These are phyloP conservation scores for Albula goreensis DNA, from an alignment of 2,113 vertebrate species.

Conservation along the genomic window DNA sequence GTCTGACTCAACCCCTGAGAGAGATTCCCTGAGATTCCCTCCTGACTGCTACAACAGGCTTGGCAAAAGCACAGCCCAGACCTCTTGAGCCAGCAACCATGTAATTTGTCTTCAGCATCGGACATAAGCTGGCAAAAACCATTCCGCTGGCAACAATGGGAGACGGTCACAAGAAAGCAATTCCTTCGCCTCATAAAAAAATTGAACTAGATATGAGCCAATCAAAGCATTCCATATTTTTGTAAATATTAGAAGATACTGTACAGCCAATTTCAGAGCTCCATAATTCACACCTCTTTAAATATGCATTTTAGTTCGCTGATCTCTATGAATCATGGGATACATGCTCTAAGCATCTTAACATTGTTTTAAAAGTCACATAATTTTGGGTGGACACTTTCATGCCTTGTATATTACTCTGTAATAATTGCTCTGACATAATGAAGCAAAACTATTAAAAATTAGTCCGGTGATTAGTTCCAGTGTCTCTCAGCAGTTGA, in stretches of 20 bases:
- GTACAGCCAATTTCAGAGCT: background rate
- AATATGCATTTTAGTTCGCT: background rate
- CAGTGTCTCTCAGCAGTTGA: background rate
- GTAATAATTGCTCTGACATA: background rate
- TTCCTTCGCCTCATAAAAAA: background rate
- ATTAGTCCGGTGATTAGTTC: background rate
- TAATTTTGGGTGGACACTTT: background rate
- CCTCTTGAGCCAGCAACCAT: constrained; percentile 8
- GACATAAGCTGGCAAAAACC: constrained; percentile 30
- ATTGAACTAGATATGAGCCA: too few relatives aligned
- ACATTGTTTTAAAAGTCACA: background rate
- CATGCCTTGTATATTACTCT: background rate
- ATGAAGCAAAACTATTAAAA: background rate
- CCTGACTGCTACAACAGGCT: constrained; percentile 8
- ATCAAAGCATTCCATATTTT: too few relatives aligned
- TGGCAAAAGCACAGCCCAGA: constrained; percentile 1
- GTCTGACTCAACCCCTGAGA: background rate
- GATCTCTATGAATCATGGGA: background rate
- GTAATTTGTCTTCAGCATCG: constrained; percentile 35
- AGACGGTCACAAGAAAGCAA: constrained; percentile 9
- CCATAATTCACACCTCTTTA: background rate
- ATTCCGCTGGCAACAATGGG: constrained; percentile 24
- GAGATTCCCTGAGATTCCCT: background rate
- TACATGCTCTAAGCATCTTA: background rate
- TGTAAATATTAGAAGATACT: background rate